Base-by-base conservation (phyloP, 2,888 invertebrate genomes). In the Syritta pipiens region DNA sequence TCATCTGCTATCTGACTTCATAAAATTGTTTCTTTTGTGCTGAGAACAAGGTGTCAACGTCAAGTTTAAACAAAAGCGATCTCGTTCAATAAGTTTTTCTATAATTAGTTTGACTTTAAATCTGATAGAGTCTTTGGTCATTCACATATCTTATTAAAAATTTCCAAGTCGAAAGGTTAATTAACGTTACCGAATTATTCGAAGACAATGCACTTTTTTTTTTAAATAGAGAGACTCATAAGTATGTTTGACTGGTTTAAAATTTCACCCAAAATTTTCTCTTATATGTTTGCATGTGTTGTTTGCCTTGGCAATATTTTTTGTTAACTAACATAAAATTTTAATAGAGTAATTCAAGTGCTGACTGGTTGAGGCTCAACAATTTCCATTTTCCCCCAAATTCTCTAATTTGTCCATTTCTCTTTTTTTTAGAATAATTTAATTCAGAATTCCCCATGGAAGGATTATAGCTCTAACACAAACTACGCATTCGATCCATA, bases 401-500 rank as follows among this genome's bases (percentile, higher is more conserved):
- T 79, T 19, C 74, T 57, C 68, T 4, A 76, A 49, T 9, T n/a
- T 55, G 57, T 40, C 53, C 65, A 84, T 85, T 69, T 71, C 51
- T 75, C 81, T 30, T 20, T 22, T 24, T 44, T 89, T 19, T 90
- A 96, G 95, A 95, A 95, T 84, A 94, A 94, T 83, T 89, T 96
- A 48, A 94, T 96, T 83, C 94, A 94, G 17, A 94, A 93, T 87
- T 93, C 94, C 12, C 95, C 95, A 0, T 97, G 97, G 96, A 95
- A 95, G 86, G 96, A 96, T 86, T 96, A 96, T 86, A 93, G 94
- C 0, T 90, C 93, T 1, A 95, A 95, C 88, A 96, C 95, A 0
- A 97, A 96, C 89, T 96, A 96, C 89, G 96, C 95, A 0, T 97
- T 96, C 88, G 96, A 97, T 84, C 93, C 95, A 0, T 95, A 94